Conservation (phyloP, 2,888 invertebrate species). For the Cabera pusaria region DNA sequence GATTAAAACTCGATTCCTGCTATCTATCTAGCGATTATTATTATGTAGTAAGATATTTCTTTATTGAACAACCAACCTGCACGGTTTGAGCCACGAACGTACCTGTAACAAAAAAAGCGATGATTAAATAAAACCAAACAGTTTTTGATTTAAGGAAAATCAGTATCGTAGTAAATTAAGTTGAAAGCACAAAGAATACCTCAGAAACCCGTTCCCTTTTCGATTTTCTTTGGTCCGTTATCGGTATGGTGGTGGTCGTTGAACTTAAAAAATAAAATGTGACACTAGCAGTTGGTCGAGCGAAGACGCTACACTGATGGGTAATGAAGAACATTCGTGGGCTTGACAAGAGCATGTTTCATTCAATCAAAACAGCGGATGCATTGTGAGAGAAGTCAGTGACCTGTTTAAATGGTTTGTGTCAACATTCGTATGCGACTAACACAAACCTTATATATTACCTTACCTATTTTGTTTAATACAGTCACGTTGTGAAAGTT, state of each 20-base stretch:
- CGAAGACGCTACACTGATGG: conserved; percentile 23
- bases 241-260: conserved; percentile 42
- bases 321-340: conserved; percentile 11
- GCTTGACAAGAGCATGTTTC: conserved; percentile 49
- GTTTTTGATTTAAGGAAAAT: conserved; percentile 42
- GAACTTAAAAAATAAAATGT: conserved; percentile 50
- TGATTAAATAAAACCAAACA: conserved; percentile 40
- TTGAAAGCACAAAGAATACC: conserved; percentile 36
- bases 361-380: conserved; percentile 68
- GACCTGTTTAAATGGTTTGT: conserved; percentile 39
- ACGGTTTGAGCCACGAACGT: conserved; percentile 44
- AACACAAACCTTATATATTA: conserved; percentile 9
- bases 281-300: conserved; percentile 29
- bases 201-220: conserved; percentile 49
- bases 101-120: conserved; percentile 54
- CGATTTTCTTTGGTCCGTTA: conserved; percentile 48
- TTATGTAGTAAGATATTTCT: conserved; percentile 15
- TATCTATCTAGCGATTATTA: conserved; percentile 20
- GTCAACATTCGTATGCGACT: conserved; percentile 49
- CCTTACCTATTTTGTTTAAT: conserved; percentile 17
- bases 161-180: conserved; percentile 42
- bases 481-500: too few species aligned
- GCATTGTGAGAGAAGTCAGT: conserved; percentile 47
- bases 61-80: conserved; percentile 58
- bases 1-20: conserved; percentile 50